Evolutionary conservation across 1,140 invertebrate genomes (phyloP).

Genomic region (Gonatopus flavifemur): DNA sequence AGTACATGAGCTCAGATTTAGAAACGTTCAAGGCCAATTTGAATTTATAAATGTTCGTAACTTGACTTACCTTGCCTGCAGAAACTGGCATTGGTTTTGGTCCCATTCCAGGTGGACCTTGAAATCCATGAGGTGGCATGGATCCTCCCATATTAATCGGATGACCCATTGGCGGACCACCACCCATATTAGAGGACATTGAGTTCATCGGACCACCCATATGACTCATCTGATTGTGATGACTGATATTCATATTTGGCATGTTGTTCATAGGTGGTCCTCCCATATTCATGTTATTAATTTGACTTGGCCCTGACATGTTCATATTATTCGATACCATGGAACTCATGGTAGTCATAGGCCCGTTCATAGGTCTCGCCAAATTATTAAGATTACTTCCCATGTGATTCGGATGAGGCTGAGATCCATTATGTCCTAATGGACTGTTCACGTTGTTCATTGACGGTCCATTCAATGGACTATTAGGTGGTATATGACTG

Average conservation of each 20-base stretch:
- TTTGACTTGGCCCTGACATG: constrained; percentile 51
- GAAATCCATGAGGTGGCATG: constrained; percentile 55
- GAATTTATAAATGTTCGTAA: no score
- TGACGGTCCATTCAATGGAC: constrained; percentile 51
- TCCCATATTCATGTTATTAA: constrained; percentile 58
- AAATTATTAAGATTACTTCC: constrained; percentile 57
- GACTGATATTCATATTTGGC: constrained; percentile 61
- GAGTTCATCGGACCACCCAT: constrained; percentile 65
- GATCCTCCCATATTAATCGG: constrained; percentile 53
- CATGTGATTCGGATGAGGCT: constrained; percentile 63
- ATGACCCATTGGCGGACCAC: constrained; percentile 54
- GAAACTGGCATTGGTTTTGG: constrained; percentile 83
- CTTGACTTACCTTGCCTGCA: constrained; percentile 80
- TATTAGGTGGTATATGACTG: constrained; percentile 54
- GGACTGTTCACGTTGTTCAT: constrained; percentile 56
- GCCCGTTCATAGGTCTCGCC: constrained; percentile 63
- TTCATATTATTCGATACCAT: constrained; percentile 58
- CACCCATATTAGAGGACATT: constrained; percentile 50
- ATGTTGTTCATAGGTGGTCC: constrained; percentile 61
- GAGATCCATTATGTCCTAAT: constrained; percentile 56
- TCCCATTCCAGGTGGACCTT: constrained; percentile 54
- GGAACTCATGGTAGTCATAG: constrained; percentile 64
- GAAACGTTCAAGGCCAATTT: no score
- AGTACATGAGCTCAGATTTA: no score
- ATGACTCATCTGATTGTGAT: constrained; percentile 59